Conservation (phyloP, 2,888 invertebrate genomes). For the Caenorhabditis becei region DNA sequence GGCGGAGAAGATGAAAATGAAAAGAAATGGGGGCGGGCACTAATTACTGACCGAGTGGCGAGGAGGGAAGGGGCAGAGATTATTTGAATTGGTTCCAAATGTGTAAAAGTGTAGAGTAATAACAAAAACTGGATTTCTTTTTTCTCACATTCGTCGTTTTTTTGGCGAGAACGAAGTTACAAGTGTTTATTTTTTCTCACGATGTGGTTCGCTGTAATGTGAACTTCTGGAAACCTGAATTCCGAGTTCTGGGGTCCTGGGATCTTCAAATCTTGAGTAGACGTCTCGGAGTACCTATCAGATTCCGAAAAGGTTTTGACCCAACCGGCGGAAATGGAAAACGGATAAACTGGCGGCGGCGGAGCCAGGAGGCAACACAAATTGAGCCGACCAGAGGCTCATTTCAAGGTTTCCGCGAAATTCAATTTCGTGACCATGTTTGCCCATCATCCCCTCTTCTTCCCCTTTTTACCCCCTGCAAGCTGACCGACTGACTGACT, state of each 20-base stretch:
- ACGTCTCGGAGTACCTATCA: slow-evolving; percentile 4
- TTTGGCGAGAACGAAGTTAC: slow-evolving; percentile 22
- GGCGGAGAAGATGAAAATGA: slow-evolving; percentile 5
- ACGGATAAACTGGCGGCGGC: slow-evolving; percentile 23
- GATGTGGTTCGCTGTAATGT: not conserved
- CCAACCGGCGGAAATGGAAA: slow-evolving; percentile 18
- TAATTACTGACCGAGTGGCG: slow-evolving; percentile 18
- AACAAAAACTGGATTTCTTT: slow-evolving; percentile 44
- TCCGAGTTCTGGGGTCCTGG: too few species aligned
- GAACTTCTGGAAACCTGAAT: not conserved
- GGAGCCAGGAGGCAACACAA: slow-evolving; percentile 47
- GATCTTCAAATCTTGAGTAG: too few species aligned
- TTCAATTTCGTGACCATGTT: slow-evolving; percentile 60
- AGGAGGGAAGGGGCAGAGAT: slow-evolving; percentile 18
- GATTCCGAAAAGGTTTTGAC: slow-evolving; percentile 14
- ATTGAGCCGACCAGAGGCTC: slow-evolving; percentile 53
- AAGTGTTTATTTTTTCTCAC: slow-evolving; percentile 46
- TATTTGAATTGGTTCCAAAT: slow-evolving; percentile 57
- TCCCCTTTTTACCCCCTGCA: slow-evolving; percentile 27
- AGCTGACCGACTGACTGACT: slow-evolving; percentile 30
- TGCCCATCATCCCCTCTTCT: slow-evolving; percentile 48
- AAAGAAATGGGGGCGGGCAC: slow-evolving; percentile 6
- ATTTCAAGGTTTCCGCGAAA: slow-evolving; percentile 64
- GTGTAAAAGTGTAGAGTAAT: slow-evolving; percentile 39
- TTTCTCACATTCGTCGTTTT: slow-evolving; percentile 2